Evolutionary conservation across 2,888 invertebrate species (phyloP).

Genomic region (Stenodema calcarata): DNA sequence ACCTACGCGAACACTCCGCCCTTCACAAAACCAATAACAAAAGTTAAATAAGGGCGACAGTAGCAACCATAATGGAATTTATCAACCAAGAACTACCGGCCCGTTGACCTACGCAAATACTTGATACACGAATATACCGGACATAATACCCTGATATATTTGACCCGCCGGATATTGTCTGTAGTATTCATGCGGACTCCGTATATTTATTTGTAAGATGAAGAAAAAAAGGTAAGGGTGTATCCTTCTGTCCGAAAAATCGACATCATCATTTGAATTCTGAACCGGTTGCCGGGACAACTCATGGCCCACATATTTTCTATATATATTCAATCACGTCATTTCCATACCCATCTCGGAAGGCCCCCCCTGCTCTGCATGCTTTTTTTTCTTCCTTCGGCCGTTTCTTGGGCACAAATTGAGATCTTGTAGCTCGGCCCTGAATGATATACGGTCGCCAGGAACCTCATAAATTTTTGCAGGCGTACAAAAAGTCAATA

Average conservation of each 20-base stretch:
- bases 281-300: background rate
- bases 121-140: too few species aligned
- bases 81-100: too few species aligned
- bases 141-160: too few species aligned
- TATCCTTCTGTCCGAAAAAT: background rate
- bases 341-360: constrained; percentile 32
- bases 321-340: constrained; percentile 38
- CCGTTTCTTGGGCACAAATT: background rate
- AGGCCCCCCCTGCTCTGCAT: background rate
- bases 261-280: constrained; percentile 21
- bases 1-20: too few species aligned
- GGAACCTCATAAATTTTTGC: background rate
- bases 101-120: too few species aligned
- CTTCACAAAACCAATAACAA: too few species aligned
- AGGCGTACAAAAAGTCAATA: too few species aligned
- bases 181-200: background rate
- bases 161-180: too few species aligned
- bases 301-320: constrained; percentile 21
- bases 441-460: background rate
- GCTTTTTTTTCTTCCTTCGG: background rate
- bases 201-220: background rate
- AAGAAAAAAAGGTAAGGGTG: background rate
- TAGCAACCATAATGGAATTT: too few species aligned
- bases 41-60: too few species aligned
- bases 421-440: background rate